Evolutionary conservation across 2,797 vertebrate species (phyloP), one percentile per base, ranked within the genome.

Genomic region (Poecilia gillii): DNA sequence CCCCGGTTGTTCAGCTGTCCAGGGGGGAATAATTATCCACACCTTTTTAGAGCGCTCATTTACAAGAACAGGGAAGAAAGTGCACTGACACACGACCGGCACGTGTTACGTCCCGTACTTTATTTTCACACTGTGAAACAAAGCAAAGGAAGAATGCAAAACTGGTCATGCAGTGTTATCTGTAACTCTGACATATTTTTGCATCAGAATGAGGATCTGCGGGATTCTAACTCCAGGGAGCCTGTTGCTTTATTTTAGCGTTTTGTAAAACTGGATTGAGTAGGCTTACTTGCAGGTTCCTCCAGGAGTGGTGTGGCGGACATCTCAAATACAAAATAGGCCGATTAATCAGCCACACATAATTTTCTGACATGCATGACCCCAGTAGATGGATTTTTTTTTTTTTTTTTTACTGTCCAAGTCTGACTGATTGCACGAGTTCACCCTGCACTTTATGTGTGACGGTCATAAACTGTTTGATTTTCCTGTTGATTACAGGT

Each of bases 21-120:
- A 72, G 13, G 0, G 81, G 81, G 82, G 80, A 84, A 74, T 83
- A 89, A 90, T 85, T 85, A 85, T 84, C 41, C 79, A 74, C 51
- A 74, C 73, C 76, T 59, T 78, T 78, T 62, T 64, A 59, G 72
- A 78, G 51, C 74, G 39, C 80, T 84, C 66, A 83, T 85, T 83
- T 86, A 76, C 73, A 75, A 74, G 49, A 43, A 76, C 66, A 43
- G 64, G 59, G 75, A 85, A 64, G 76, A 73, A 68, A 78, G 28
- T 12, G 0, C 47, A 68, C n/a, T 9, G 2, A 57, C 68, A 74
- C 59, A 77, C 70, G 20, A 18, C 16, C 33, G 75, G 66, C 25
- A 71, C 1, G 7, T 71, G 14, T 28, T 28, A n/a, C 5, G 7
- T 45, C 23, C 41, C 0, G 6, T 45, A 28, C 41, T 45, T 71